Conservation (phyloP, 2,797 vertebrate species). For the Distichodus sexfasciatus region DNA sequence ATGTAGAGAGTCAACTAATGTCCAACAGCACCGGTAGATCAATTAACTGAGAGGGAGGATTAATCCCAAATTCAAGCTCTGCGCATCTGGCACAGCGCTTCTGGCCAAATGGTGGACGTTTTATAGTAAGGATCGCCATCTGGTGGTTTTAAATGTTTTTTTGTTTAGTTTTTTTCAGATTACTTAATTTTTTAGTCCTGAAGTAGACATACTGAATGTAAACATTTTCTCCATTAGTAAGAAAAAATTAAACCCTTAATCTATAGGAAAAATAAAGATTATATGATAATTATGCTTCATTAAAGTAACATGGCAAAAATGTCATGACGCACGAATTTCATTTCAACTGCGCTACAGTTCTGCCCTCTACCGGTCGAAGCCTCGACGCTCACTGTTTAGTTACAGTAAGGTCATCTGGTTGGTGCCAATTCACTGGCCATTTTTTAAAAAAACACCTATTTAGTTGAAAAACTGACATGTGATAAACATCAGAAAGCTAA, state of each 20-base stretch:
- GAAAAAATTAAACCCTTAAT: too few species aligned
- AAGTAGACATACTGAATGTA: not conserved
- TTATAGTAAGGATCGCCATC: not conserved
- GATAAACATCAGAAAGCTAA: too few species aligned
- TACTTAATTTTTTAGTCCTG: too few species aligned
- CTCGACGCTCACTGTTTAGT: too few species aligned
- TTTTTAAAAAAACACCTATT: too few species aligned
- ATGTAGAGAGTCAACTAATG: not conserved
- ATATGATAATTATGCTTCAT: too few species aligned
- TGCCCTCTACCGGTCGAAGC: slow-evolving; percentile 2
- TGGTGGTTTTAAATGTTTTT: not conserved
- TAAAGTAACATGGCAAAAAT: too few species aligned
- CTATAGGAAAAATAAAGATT: too few species aligned
- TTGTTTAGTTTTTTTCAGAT: not conserved
- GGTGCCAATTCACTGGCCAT: too few species aligned
- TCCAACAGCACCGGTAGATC: not conserved
- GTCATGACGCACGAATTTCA: not conserved
- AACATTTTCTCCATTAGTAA: not conserved
- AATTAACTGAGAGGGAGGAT: not conserved
- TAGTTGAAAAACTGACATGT: too few species aligned
- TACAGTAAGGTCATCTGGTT: too few species aligned
- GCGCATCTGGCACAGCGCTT: not conserved
- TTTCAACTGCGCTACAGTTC: not conserved
- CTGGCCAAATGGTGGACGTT: not conserved
- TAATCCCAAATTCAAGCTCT: not conserved